Base-by-base conservation (phyloP, 2,797 vertebrate species). In the Falco berigora region DNA sequence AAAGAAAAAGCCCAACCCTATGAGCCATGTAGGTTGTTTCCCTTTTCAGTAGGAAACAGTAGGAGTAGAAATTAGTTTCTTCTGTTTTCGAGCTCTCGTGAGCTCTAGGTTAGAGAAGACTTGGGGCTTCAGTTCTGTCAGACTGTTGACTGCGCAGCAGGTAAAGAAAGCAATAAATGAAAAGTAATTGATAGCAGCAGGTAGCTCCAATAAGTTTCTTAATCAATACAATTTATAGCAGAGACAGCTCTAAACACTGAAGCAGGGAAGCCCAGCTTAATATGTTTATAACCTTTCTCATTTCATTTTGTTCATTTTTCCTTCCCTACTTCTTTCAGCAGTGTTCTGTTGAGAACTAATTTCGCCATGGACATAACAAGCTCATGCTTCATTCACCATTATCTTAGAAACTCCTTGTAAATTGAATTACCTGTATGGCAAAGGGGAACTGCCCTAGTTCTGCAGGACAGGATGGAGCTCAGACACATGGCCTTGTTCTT, bases 151-250 rank as follows among this genome's bases (percentile, higher is more conserved):
- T 93, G 66, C 73, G 73, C 86, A 86, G 88, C 71, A 91, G 83
- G 74, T 76, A 74, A 84, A 86, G 86, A 28, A 84, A 87, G 80
- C 67, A 88, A 13, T 76, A 93, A 95, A 38, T 66, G 71, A 55
- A 55, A 91, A 59, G 34, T 84, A 96, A 90, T 74, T 90, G 80
- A 94, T 73, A 90, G 86, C 93, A 95, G 92, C 88, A 91, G 88
- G 90, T 49, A 92, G 80, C 75, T 95, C 78, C 85, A 87, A 59
- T 79, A 93, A 75, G 50, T 86, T 91, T 81, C 74, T 79, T 86
- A 96, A 95, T 96, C 96, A 94, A 91, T 95, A 90, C 50, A 53
- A 92, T 73, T 94, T 88, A 81, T 55, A 92, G 83, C 86, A 86
- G 49, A 95, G 69, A 47, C 42, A 68, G 50, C 58, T 86, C 66